Evolutionary conservation across 2,797 vertebrate genomes (phyloP).

Genomic region (Graptemys geographica): DNA sequence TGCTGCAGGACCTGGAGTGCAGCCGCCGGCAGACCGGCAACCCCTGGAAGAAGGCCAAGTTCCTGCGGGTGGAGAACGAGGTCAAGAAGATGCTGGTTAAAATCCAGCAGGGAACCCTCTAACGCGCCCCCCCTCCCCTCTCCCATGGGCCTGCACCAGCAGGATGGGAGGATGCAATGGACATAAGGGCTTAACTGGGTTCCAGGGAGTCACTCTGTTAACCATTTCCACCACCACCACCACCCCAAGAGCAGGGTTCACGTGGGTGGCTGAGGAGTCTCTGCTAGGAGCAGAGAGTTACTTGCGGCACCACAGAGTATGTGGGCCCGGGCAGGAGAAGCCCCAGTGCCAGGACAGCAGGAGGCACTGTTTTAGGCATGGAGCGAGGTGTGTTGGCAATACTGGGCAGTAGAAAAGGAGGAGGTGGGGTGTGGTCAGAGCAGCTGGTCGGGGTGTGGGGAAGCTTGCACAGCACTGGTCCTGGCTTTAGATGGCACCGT

Average conservation of each 20-base stretch:
- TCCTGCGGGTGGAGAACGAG: conserved; percentile 88
- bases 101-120: conserved; percentile 81
- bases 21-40: conserved; percentile 88
- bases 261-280: background rate
- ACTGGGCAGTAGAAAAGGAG: background rate
- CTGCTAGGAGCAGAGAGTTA: background rate
- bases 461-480: background rate
- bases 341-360: background rate
- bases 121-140: background rate
- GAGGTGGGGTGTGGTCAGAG: background rate
- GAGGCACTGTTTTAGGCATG: background rate
- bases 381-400: background rate
- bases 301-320: background rate
- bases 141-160: background rate
- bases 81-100: conserved; percentile 85
- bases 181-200: background rate
- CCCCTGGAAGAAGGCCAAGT: conserved; percentile 91
- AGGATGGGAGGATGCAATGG: background rate
- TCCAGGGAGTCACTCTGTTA: background rate
- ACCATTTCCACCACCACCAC: background rate
- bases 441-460: conserved; percentile 11
- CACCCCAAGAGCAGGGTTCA: background rate
- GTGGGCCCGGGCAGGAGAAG: background rate
- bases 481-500: background rate
- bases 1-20: conserved; percentile 92